Percentiles rank a stretch among this genome's conserved stretches.
Conservation (phyloP, 2,113 vertebrate species). For the Empidonax alnorum region DNA sequence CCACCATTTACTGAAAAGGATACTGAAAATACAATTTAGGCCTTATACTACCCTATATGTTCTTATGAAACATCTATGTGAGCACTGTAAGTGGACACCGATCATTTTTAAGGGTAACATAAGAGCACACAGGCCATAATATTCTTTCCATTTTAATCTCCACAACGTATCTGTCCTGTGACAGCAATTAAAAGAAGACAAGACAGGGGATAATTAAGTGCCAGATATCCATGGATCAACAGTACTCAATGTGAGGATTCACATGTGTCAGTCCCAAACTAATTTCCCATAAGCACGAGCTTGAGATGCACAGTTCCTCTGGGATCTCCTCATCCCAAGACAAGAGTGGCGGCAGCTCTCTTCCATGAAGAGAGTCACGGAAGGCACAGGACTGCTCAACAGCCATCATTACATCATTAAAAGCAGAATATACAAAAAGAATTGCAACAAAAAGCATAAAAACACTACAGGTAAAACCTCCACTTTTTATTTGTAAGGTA, state of each 20-base stretch:
- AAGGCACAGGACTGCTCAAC: background rate
- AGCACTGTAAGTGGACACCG: background rate
- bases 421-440: background rate
- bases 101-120: background rate
- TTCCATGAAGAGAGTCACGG: background rate
- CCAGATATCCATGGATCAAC: background rate
- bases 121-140: background rate
- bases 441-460: background rate
- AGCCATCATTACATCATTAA: background rate
- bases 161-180: background rate
- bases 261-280: background rate
- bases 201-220: background rate
- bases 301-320: background rate
- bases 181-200: background rate
- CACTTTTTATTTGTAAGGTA: background rate
- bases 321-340: background rate
- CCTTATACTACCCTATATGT: background rate
- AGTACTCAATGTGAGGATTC: background rate
- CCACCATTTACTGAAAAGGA: background rate
- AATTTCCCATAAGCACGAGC: background rate
- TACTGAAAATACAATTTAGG: background rate
- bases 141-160: background rate
- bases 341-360: background rate
- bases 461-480: background rate
- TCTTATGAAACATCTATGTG: background rate